phyloP scores from a whole-genome alignment of 2,113 vertebrate species.

The Protobothrops mucrosquamatus region DNA sequence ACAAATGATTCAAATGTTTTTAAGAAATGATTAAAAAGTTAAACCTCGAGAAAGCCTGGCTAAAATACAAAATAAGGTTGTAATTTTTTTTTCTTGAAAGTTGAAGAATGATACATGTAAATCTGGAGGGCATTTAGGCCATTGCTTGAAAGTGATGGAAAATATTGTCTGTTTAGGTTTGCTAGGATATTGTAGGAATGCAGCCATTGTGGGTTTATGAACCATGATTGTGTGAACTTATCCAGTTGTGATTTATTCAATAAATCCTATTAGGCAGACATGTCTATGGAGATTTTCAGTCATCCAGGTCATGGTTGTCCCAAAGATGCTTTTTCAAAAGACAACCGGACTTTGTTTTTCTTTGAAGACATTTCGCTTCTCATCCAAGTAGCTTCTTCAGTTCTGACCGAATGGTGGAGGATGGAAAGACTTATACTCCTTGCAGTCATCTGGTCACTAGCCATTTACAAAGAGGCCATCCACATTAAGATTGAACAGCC shows the following conservation, averaged over 20 bases:
- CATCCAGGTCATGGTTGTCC: not conserved
- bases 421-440: not conserved
- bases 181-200: not conserved
- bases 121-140: not conserved
- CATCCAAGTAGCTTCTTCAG: not conserved
- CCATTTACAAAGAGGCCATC: not conserved
- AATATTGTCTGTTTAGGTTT: not conserved
- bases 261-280: not conserved
- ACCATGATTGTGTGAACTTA: not conserved
- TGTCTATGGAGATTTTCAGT: not conserved
- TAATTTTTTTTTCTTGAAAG: not conserved
- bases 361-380: not conserved
- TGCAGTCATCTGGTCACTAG: not conserved
- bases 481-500: not conserved
- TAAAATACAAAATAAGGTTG: not conserved
- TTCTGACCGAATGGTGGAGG: not conserved
- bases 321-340: not conserved
- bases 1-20: not conserved
- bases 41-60: not conserved
- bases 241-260: not conserved
- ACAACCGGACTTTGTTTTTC: not conserved
- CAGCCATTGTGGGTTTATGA: not conserved
- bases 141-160: not conserved
- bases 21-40: not conserved
- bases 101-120: not conserved